Evolutionary conservation across 2,888 invertebrate species (phyloP), one percentile per base, ranked within the genome.

Genomic region (Capitulum mitella): DNA sequence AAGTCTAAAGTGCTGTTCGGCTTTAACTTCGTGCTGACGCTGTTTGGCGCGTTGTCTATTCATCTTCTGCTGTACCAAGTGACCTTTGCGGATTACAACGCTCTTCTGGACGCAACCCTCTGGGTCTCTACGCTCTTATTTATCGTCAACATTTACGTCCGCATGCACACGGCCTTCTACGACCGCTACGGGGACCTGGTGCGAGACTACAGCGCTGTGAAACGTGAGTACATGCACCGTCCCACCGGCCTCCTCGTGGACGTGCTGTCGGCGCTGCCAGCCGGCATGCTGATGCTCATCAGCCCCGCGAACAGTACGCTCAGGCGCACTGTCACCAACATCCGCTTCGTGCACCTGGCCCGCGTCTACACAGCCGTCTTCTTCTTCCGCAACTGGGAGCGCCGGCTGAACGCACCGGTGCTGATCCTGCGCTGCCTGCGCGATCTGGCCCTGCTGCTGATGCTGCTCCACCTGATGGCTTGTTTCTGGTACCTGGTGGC

Each of bases 141-240:
- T 26, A 70, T 19, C 2, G 2, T 70, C 10, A 70, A 70, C 26
- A 70, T 70, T 16, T 70, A 29, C 37, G 34, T 70, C 3, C 70
- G 70, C 26, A 70, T 70, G 70, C 70, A 70, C 40, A 70, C 70
- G 12, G 70, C 70, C 0, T 70, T 40, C 40, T 70, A 70, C 40
- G 70, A 70, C 26, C 22, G 26, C 26, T 40, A 70, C 26, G 37
- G 70, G 6, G 70, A 70, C 40, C 40, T 70, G 26, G 70, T 70
- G 40, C 3, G 70, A 1, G 40, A 70, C 22, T 16, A 26, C 14
- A 10, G 0, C 26, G 12, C 22, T 8, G 70, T 70, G 37, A 37
- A 22, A 26, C 37, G 40, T 1, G 12, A 10, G 22, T 70, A 70
- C 26, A 40, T 70, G 40, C 70, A 26, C 26, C 40, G 40, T 10